phyloP scores from a whole-genome alignment of 2,113 vertebrate genomes.

The Nannospalax galili region DNA sequence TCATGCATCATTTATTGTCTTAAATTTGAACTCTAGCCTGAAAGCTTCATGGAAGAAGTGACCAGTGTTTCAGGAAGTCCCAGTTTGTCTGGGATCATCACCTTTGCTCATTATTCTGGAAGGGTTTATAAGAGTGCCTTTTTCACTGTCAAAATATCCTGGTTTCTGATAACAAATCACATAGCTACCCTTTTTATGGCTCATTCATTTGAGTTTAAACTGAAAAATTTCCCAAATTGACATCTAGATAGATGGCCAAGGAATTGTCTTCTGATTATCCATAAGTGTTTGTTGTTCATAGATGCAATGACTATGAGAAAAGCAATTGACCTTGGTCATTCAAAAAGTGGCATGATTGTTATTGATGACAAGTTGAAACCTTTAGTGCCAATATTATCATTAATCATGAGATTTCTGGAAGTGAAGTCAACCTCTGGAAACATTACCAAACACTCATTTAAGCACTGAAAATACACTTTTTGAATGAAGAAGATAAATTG shows the following conservation, averaged over 20 bases:
- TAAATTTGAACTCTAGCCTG: neutral
- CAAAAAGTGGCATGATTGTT: neutral
- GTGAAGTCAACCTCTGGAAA: slow-evolving; percentile 56
- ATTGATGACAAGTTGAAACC: neutral
- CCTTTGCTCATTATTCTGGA: neutral
- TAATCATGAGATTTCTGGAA: slow-evolving; percentile 30
- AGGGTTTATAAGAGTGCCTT: neutral
- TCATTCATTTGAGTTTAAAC: neutral
- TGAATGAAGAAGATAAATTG: slow-evolving; percentile 17
- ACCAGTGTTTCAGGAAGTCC: neutral
- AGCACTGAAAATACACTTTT: neutral
- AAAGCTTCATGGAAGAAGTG: neutral
- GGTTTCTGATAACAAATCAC: slow-evolving; percentile 20
- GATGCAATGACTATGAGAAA: neutral
- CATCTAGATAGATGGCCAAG: neutral
- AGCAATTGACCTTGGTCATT: neutral
- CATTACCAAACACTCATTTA: slow-evolving; percentile 21
- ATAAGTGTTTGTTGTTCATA: neutral
- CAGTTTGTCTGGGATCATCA: neutral
- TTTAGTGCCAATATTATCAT: neutral
- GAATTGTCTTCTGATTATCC: neutral
- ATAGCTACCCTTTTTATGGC: neutral
- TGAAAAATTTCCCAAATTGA: neutral
- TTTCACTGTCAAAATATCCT: neutral
- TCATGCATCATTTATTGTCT: neutral